A percentile compares a stretch with the other conserved stretches of the same genome.
Conservation (phyloP, 2,888 invertebrate species). For the Megalurothrips usitatus region DNA sequence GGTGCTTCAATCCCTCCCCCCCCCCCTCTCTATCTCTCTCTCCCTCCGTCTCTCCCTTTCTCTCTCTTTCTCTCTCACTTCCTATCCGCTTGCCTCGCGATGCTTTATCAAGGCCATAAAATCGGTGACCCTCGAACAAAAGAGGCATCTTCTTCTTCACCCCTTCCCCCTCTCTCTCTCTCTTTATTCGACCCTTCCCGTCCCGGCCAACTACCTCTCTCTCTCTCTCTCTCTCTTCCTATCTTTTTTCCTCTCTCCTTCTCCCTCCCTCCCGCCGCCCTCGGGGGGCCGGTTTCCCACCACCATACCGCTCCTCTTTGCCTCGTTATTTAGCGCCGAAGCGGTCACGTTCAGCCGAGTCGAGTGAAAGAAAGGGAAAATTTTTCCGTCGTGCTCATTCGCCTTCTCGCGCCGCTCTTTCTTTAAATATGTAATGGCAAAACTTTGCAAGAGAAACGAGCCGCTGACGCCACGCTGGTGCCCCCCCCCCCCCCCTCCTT, state of each 20-base stretch:
- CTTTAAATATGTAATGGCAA: constrained; percentile 24
- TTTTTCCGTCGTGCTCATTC: neutral
- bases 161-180: neutral
- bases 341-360: neutral
- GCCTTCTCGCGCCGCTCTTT: neutral
- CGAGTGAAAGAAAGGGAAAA: constrained; percentile 17
- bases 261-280: too few species aligned
- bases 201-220: neutral
- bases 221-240: neutral
- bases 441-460: constrained; percentile 11
- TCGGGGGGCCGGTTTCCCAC: too few species aligned
- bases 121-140: neutral
- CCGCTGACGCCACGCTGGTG: neutral
- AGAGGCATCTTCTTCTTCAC: neutral
- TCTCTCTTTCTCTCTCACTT: neutral
- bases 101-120: neutral
- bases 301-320: too few species aligned
- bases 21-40: neutral
- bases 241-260: too few species aligned
- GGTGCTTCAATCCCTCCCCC: neutral
- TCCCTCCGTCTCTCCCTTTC: neutral
- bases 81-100: neutral
- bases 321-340: neutral
- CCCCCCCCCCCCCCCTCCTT: neutral
- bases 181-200: neutral